Evolutionary conservation across 2,888 invertebrate genomes (phyloP), one percentile per base, ranked within the genome.

Genomic region (Protula sp.): DNA sequence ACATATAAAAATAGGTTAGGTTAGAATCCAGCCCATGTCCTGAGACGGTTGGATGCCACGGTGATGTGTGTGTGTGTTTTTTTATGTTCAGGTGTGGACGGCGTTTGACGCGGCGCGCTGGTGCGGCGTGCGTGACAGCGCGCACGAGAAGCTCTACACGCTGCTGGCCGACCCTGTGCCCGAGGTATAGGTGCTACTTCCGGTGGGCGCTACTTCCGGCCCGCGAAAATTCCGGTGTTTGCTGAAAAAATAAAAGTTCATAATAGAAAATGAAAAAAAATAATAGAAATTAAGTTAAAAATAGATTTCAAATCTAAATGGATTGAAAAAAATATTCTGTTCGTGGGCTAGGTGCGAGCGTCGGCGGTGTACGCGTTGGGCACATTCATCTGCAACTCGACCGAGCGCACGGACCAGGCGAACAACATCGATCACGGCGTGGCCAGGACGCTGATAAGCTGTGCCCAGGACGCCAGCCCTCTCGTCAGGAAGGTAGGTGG

Each of bases 321-420:
- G n/a, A n/a, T n/a, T n/a, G n/a, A n/a, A n/a, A n/a, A n/a, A n/a
- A n/a, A n/a, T n/a, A n/a, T n/a, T n/a, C n/a, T n/a, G n/a, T n/a
- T n/a, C n/a, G n/a, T n/a, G n/a, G n/a, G n/a, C n/a, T 61, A 89
- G 89, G 89, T 91, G 53, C 86, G 98, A 61, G 94, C 95, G 14
- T 91, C 95, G 1, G 90, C 92, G 52, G 94, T 95, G 3, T 95
- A 89, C 83, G 97, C 98, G 19, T 84, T 99, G 64, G 98, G 97
- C 3, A 91, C 94, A 27, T 94, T 94, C 82, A 88, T 95, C 72
- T 90, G 90, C 38, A 89, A 89, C 48, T 86, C 86, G 29, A 69
- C 71, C 22, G 88, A 90, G 76, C 87, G 94, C 70, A 89, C 90
- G 55, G 93, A 94, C 76, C 95, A 97, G 82, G 93, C 94, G 50